Evolutionary conservation across 2,797 vertebrate species (phyloP).

Genomic region (Anabacerthia variegaticeps): DNA sequence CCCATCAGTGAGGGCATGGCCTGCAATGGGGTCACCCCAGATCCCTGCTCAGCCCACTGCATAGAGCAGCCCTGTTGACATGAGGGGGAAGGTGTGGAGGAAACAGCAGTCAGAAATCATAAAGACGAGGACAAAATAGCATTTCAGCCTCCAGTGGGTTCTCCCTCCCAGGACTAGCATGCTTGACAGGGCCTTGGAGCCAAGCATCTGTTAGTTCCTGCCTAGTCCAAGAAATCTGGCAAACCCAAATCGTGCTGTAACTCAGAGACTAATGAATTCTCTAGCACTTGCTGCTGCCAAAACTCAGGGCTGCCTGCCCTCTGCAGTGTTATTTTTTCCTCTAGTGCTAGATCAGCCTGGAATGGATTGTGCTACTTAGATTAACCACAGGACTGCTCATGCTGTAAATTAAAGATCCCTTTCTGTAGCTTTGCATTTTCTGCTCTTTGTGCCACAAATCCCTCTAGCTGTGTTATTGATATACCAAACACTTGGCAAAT

Average conservation of each 20-base stretch:
- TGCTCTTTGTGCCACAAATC: conserved; percentile 12
- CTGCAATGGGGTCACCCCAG: rapidly evolving
- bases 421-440: conserved; percentile 20
- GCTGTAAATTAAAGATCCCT: conserved; percentile 61
- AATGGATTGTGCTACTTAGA: conserved; percentile 28
- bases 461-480: background rate
- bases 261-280: conserved; percentile 47
- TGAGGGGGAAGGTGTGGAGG: background rate
- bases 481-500: conserved; percentile 19
- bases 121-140: background rate
- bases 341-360: conserved; percentile 17
- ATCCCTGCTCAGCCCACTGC: background rate
- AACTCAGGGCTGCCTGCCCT: background rate
- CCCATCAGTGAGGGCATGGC: background rate
- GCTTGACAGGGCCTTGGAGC: background rate
- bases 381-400: conserved; percentile 43
- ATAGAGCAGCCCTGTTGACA: rapidly evolving
- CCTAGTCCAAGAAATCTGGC: background rate
- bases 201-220: background rate
- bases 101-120: background rate
- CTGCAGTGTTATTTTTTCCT: conserved; percentile 29
- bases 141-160: background rate
- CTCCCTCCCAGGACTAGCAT: background rate
- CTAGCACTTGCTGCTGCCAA: conserved; percentile 34
- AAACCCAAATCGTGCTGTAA: conserved; percentile 18